Evolutionary conservation across 1,140 invertebrate genomes (phyloP), one percentile per base, ranked within the genome.

Genomic region (Oppia nitens): DNA sequence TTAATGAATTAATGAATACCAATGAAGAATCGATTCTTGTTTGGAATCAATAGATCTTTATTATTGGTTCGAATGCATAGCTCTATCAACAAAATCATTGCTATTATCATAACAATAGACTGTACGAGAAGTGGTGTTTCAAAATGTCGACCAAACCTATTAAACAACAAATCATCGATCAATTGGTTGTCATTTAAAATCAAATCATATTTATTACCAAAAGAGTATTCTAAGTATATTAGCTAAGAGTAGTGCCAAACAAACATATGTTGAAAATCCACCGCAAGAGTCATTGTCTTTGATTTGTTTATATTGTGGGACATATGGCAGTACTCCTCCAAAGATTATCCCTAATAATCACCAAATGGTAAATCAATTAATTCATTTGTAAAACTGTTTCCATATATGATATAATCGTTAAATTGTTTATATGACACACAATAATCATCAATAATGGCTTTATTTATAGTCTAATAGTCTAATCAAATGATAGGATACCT

Each of bases 221-320:
- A 98, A 98, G 59, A 95, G 76, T 69, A 98, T 97, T 65, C 95
- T 80, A 49, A 98, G 77, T 55, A 89, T 95, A 70, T 98, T 98
- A 45, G 95, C 94, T 69, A 97, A 79, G 29, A 98, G 76, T 23
- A 98, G 77, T 2, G 90, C 84, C 32, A 98, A 76, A 70, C 95
- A 98, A 45, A 98, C 95, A 69, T 92, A 90, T 3, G 94, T 75
- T 0, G 93, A 97, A 74, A 98, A 98, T 3, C 95, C 95, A 47
- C 74, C 88, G 21, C 89, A 82, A 75, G 95, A 89, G 69, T 88
- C 81, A 25, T 85, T 87, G 65, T 77, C 78, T 68, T 82, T 84
- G 54, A 98, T 97, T 74, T 96, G 86, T 63, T 79, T 75, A 68
- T 97, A 97, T 70, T 97, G 92, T 17, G 92, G 92, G 63, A 97